These are phyloP conservation scores for Cryptoprocta ferox DNA, from an alignment of 2,797 vertebrate species.

Conservation along the genomic window DNA sequence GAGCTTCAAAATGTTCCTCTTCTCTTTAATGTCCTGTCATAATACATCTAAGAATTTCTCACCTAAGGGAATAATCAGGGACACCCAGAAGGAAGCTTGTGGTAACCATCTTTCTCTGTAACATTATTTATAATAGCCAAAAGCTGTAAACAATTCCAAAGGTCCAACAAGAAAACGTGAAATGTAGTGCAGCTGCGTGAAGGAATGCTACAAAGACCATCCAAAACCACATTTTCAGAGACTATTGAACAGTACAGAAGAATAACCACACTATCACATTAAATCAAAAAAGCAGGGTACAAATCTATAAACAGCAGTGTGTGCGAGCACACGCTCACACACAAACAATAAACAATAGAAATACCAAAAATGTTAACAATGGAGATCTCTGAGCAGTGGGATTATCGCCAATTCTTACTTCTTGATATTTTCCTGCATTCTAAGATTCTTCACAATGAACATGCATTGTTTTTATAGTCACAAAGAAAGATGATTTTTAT, in stretches of 20 bases:
- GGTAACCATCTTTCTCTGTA: background rate
- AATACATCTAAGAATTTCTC: background rate
- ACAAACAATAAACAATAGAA: slow-evolving; percentile 28
- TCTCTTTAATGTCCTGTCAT: background rate
- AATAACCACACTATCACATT: background rate
- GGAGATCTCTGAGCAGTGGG: background rate
- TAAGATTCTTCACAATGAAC: background rate
- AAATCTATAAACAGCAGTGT: background rate
- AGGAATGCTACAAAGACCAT: background rate
- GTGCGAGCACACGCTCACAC: fast-evolving
- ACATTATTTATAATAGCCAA: slow-evolving; percentile 1
- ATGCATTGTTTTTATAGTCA: background rate
- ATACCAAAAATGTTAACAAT: slow-evolving; percentile 20
- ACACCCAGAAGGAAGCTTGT: background rate
- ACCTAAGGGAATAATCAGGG: background rate
- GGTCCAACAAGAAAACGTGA: background rate
- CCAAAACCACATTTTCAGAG: background rate
- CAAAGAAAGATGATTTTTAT: background rate
- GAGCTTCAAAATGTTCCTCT: background rate
- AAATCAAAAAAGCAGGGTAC: background rate
- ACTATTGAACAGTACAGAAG: background rate
- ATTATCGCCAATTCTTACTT: background rate
- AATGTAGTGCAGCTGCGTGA: background rate
- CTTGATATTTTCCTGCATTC: background rate
- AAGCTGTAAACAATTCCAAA: background rate